phyloP scores from a whole-genome alignment of 37 sponge, comb jelly and placozoan species.

The Ianthella basta region DNA sequence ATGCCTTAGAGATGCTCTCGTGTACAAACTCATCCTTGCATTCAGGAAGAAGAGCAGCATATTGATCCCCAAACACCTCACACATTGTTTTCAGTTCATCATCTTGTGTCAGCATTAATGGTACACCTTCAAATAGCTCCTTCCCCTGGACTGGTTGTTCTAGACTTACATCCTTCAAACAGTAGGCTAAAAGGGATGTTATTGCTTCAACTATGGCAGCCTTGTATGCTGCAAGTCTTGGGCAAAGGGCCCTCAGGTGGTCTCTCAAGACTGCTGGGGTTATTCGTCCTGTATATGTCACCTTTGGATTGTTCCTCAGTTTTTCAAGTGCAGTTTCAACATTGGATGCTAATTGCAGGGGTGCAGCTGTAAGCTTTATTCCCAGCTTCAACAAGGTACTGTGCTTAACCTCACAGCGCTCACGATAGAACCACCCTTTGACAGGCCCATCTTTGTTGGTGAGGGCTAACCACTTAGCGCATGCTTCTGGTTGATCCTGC shows the following conservation, averaged over 20 bases:
- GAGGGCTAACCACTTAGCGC: not conserved
- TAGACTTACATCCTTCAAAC: not conserved
- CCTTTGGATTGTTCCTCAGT: too few relatives aligned
- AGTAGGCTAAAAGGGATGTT: not conserved
- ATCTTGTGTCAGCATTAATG: conserved; percentile 48
- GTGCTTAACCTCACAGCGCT: not conserved
- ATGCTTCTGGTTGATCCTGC: not conserved
- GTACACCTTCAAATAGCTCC: conserved; percentile 19
- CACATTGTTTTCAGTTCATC: conserved; percentile 7
- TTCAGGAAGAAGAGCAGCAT: conserved; percentile 44
- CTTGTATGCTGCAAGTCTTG: not conserved
- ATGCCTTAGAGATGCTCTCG: conserved; percentile 1
- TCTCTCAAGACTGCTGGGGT: conserved; percentile 12
- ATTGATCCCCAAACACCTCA: conserved; percentile 14
- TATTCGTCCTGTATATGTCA: not conserved
- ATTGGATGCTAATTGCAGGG: not conserved
- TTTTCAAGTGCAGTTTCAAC: not conserved
- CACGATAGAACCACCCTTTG: conserved; percentile 2
- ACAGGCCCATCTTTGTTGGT: not conserved
- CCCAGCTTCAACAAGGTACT: conserved; percentile 3
- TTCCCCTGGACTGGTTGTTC: not conserved
- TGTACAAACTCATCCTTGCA: conserved; percentile 21
- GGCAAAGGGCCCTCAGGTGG: not conserved
- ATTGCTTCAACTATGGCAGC: not conserved
- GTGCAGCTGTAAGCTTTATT: conserved; percentile 15